Base-by-base conservation (phyloP, 2,888 invertebrate genomes). In the Drosophila nr. perissopoda region DNA sequence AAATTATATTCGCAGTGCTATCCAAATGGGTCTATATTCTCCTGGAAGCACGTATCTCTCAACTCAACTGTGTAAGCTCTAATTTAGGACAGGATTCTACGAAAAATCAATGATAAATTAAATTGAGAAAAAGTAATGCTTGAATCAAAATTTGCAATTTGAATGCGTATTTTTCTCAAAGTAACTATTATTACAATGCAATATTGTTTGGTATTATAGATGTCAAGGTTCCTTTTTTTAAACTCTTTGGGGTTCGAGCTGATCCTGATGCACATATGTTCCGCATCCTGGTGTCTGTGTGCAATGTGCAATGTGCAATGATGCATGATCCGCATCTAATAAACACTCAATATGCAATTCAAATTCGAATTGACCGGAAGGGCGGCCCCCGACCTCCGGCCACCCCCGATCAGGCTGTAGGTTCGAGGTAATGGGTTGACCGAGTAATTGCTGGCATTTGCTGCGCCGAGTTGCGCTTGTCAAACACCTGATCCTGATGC, bases 401-500 rank as follows among this genome's bases (percentile, higher is more conserved):
- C 54, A 38, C 56, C 56, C 36, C 27, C n/a, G n/a, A 56, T 56
- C n/a, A 13, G 56, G 52, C 33, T n/a, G 1, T 51, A 8, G 8
- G 36, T 1, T 53, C 10, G 34, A 2, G 52, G 49, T 56, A 52
- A 56, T 67, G 49, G 66, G 56, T 70, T 62, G 65, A 61, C 59
- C 66, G 54, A 54, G 68, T 83, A 84, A 83, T 87, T 83, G 78
- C 78, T 65, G 48, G 72, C 65, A 57, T 67, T 71, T 62, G 38
- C 56, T 69, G 69, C 57, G 34, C 53, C 53, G 60, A 66, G 51
- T 38, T 75, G 71, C 56, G 84, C 84, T 73, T 79, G 87, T 83
- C 83, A 82, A 89, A 86, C 91, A 91, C 91, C 91, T 91, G 92
- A 91, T 91, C 84, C 88, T 70, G 78, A 78, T 81, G 83, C 90